Conservation (phyloP, 1,140 invertebrate genomes). For the Ganaspis sp. region DNA sequence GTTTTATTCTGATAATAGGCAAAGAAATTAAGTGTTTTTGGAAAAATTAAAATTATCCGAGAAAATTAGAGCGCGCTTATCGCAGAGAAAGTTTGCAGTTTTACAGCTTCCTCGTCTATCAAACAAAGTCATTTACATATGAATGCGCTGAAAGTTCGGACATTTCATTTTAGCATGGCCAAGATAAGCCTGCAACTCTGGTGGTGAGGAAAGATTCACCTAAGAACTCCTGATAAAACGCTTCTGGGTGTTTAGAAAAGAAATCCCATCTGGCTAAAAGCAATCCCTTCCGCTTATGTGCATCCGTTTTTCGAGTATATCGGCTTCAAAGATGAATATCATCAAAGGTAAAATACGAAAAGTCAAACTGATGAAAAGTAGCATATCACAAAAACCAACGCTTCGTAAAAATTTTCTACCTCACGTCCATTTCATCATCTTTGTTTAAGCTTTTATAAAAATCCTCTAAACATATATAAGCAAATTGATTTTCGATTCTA, state of each 20-base stretch:
- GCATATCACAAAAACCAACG: not conserved
- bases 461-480: not conserved
- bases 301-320: constrained; percentile 21
- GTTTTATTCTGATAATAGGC: not conserved
- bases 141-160: constrained; percentile 14
- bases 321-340: constrained; percentile 16
- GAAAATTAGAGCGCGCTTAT: constrained; percentile 11
- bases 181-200: not conserved
- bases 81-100: not conserved
- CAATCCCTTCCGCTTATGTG: constrained; percentile 7
- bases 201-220: constrained; percentile 20
- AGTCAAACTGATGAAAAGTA: constrained; percentile 4
- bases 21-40: not conserved
- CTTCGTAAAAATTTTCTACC: not conserved
- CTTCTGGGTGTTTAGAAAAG: constrained; percentile 14
- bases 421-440: not conserved
- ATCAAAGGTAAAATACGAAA: constrained; percentile 6
- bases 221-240: constrained; percentile 19
- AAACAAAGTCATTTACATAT: constrained; percentile 21
- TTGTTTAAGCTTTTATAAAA: not conserved
- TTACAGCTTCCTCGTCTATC: not conserved
- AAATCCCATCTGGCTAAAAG: constrained; percentile 27
- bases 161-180: not conserved
- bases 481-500: not conserved
- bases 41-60: not conserved